These are phyloP conservation scores for Macroteleia sp. DNA, from an alignment of 2,888 invertebrate species.

Conservation along the genomic window DNA sequence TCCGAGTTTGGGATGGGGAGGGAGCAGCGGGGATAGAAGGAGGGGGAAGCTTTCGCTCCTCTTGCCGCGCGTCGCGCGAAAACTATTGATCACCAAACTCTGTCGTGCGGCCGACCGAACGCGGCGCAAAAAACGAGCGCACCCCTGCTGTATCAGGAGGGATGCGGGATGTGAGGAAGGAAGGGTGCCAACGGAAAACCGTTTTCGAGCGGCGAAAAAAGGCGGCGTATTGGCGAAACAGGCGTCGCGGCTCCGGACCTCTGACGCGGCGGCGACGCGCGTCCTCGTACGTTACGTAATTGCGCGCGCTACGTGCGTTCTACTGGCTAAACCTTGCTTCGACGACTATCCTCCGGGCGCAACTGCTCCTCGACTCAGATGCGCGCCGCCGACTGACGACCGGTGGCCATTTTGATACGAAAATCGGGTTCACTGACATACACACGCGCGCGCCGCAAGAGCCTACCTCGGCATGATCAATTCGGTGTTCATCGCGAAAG, in stretches of 20 bases:
- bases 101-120: conserved; percentile 19
- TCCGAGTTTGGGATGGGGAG: conserved; percentile 17
- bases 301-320: neutral
- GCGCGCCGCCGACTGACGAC: conserved; percentile 70
- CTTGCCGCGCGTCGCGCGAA: conserved; percentile 37
- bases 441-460: conserved; percentile 7
- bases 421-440: conserved; percentile 69
- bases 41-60: conserved; percentile 26
- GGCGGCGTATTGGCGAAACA: neutral
- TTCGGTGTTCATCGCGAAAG: too few relatives aligned
- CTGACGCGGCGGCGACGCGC: conserved; percentile 9
- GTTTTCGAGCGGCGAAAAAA: conserved; percentile 9
- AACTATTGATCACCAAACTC: conserved; percentile 58
- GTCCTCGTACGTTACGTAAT: conserved; percentile 19
- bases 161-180: neutral
- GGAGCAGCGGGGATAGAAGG: conserved; percentile 1
- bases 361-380: conserved; percentile 31
- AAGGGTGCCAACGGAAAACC: neutral
- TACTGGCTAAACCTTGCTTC: conserved; percentile 1
- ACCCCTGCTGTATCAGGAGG: neutral
- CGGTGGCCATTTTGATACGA: conserved; percentile 76
- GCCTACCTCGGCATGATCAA: conserved; percentile 6
- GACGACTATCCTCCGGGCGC: neutral
- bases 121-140: conserved; percentile 41
- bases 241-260: neutral